Evolutionary conservation across 2,113 vertebrate species (phyloP).

Genomic region (Bubo bubo): DNA sequence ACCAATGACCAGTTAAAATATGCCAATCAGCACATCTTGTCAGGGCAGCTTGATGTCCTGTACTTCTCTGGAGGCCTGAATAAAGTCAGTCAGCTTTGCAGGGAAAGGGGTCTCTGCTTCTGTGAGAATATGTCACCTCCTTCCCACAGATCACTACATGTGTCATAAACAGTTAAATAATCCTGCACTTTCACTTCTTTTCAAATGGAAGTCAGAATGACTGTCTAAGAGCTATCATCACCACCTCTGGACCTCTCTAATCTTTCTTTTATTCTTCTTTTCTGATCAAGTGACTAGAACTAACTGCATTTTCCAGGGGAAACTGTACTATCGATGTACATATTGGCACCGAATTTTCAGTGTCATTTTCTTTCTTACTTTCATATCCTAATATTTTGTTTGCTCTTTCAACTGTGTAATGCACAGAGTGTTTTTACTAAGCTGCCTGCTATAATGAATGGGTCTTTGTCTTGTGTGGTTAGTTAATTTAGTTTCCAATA

Average conservation of each 20-base stretch:
- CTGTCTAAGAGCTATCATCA: not conserved
- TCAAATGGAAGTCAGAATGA: not conserved
- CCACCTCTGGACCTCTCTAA: not conserved
- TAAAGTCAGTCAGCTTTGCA: not conserved
- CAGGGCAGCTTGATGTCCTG: not conserved
- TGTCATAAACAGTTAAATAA: not conserved
- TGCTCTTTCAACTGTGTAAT: not conserved
- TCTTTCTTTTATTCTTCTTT: not conserved
- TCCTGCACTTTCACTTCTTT: not conserved
- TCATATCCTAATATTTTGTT: not conserved
- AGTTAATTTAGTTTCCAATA: not conserved
- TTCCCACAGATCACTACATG: not conserved
- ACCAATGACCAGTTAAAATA: not conserved
- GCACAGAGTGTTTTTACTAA: not conserved
- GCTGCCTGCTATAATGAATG: not conserved
- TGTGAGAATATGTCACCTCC: not conserved
- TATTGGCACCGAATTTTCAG: not conserved
- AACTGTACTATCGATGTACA: not conserved
- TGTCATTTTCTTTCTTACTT: not conserved
- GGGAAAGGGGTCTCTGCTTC: not conserved
- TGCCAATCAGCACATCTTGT: not conserved
- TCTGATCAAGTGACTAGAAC: not conserved
- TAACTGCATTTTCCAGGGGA: not conserved
- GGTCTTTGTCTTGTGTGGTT: not conserved
- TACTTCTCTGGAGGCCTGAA: not conserved